Conservation (phyloP, 2,797 vertebrate genomes). For the Aratinga solstitialis region DNA sequence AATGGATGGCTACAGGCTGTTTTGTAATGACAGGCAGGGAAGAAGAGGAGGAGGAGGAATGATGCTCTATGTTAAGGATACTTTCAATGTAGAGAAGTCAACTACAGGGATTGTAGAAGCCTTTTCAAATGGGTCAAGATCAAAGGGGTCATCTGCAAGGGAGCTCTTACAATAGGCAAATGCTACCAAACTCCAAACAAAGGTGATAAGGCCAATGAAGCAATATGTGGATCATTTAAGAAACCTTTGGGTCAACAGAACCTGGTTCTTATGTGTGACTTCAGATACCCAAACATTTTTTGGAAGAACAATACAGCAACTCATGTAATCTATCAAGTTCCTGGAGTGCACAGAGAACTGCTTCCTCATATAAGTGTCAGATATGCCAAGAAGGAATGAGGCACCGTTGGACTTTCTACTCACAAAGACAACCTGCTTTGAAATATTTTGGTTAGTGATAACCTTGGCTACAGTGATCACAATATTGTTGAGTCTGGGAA, state of each 20-base stretch:
- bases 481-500: not conserved
- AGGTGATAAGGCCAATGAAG: not conserved
- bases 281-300: not conserved
- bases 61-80: not conserved
- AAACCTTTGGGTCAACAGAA: not conserved
- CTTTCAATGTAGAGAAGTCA: not conserved
- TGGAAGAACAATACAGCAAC: not conserved
- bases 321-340: not conserved
- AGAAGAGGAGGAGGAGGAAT: not conserved
- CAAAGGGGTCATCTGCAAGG: not conserved
- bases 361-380: not conserved
- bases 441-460: not conserved
- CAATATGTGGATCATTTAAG: not conserved
- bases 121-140: not conserved
- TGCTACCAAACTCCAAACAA: not conserved
- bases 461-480: not conserved
- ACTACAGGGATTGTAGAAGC: rapidly evolving
- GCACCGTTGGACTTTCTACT: not conserved
- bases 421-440: not conserved
- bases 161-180: not conserved
- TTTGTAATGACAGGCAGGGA: not conserved
- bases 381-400: not conserved
- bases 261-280: not conserved
- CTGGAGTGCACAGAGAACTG: not conserved
- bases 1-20: not conserved